phyloP scores from a whole-genome alignment of 2,888 invertebrate species.

The Hecatera dysodea region DNA sequence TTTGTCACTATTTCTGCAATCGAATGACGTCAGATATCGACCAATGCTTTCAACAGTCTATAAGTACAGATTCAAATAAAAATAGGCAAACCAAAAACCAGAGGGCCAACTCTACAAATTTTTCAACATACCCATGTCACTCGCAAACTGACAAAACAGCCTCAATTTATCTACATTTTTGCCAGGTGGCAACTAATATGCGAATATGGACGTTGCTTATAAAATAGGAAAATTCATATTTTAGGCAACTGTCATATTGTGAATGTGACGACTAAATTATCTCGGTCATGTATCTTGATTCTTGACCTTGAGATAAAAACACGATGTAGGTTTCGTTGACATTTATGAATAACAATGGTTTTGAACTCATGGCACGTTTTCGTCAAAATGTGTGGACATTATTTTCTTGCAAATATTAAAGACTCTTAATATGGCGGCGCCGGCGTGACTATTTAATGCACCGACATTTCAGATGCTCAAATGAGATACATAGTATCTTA shows the following conservation, averaged over 20 bases:
- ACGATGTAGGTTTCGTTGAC: slow-evolving; percentile 29
- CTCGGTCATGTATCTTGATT: slow-evolving; percentile 31
- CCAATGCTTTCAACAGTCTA: slow-evolving; percentile 6
- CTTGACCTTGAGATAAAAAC: slow-evolving; percentile 41
- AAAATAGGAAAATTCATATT: slow-evolving; percentile 8
- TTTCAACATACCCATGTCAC: too few species aligned
- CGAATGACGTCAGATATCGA: slow-evolving; percentile 16
- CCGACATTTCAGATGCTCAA: not conserved
- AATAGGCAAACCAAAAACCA: slow-evolving; percentile 6
- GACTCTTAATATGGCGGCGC: too few species aligned
- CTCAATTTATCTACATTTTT: too few species aligned
- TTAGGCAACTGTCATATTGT: slow-evolving; percentile 13
- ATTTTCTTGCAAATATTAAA: not conserved
- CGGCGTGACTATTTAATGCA: too few species aligned
- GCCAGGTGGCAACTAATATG: too few species aligned
- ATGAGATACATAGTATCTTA: not conserved
- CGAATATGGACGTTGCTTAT: slow-evolving; percentile 17
- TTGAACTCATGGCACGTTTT: slow-evolving; percentile 12
- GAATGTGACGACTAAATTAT: slow-evolving; percentile 33
- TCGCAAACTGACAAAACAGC: too few species aligned
- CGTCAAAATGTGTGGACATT: slow-evolving; percentile 7
- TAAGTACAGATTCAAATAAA: not conserved
- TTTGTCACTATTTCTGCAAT: slow-evolving; percentile 5
- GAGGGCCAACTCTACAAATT: too few species aligned
- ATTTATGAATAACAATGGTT: slow-evolving; percentile 26